Conservation (phyloP, 2,888 invertebrate species). For the Eupithecia inturbata region DNA sequence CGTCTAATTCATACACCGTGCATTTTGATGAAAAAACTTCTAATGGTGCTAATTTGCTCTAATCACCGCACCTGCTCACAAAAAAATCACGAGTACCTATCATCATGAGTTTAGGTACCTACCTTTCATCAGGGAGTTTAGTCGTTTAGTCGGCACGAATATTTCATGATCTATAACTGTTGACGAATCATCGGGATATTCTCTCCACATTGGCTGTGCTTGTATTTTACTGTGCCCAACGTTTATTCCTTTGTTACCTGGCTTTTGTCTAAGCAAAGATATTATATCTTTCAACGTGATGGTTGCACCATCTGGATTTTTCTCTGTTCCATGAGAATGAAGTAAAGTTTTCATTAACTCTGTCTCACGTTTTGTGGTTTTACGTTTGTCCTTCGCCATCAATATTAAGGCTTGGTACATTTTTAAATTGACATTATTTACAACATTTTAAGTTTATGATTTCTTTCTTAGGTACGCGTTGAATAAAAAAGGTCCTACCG, state of each 20-base stretch:
- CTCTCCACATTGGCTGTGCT: not conserved
- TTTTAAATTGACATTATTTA: not conserved
- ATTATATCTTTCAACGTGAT: not conserved
- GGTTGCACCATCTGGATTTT: not conserved
- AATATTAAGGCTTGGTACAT: not conserved
- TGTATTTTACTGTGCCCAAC: not conserved
- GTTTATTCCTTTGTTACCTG: not conserved
- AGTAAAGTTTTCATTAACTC: not conserved
- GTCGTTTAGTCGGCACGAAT: not conserved
- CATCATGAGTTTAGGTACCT: no score
- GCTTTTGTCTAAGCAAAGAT: not conserved
- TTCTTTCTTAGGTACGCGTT: not conserved
- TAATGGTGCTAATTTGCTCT: no score
- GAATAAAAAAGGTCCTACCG: not conserved
- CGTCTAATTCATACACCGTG: no score
- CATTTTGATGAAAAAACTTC: no score
- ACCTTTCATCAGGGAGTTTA: no score
- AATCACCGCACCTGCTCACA: no score
- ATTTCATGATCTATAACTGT: not conserved
- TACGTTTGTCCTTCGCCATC: not conserved
- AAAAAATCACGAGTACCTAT: no score
- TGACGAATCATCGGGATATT: not conserved
- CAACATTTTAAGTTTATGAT: not conserved
- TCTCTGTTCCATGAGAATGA: not conserved
- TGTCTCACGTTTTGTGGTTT: not conserved